A percentile compares a stretch with the other conserved stretches of the same genome.
Conservation (phyloP, 2,113 vertebrate species). For the Melanostigma gelatinosum region DNA sequence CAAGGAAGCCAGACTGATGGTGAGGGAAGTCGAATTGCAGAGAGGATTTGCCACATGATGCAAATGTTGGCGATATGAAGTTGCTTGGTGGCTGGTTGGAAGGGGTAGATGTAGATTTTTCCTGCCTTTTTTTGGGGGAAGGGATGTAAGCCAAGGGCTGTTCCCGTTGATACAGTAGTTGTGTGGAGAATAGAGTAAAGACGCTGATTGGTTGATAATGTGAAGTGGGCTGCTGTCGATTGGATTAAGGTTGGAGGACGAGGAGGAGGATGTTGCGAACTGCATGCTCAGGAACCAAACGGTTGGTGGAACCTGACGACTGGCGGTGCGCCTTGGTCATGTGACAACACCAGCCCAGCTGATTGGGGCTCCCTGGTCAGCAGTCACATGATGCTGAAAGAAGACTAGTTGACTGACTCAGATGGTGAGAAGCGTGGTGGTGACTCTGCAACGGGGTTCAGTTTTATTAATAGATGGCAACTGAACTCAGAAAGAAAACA, state of each 20-base stretch:
- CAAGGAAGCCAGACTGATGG: constrained; percentile 98
- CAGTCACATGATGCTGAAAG: constrained; percentile 99
- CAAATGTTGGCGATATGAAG: constrained; percentile 87
- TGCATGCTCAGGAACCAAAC: constrained; percentile 99
- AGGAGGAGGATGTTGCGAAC: constrained; percentile 93
- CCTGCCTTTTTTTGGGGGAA: constrained; percentile 92
- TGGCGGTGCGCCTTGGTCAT: constrained; percentile 98
- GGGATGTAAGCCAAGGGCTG: constrained; percentile 95
- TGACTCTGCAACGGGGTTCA: constrained; percentile 99
- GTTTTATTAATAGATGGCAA: constrained; percentile 99
- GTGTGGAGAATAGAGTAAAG: constrained; percentile 95
- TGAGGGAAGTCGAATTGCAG: constrained; percentile 99
- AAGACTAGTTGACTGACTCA: constrained; percentile 99
- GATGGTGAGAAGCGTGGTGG: constrained; percentile 99
- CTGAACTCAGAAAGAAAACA: constrained; percentile 90
- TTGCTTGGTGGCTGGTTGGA: constrained; percentile 94
- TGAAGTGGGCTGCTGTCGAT: constrained; percentile 95
- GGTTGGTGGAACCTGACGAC: constrained; percentile 98
- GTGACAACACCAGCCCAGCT: constrained; percentile 99
- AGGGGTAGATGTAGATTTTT: constrained; percentile 91
- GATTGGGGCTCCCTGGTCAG: constrained; percentile 98
- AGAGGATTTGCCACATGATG: constrained; percentile 99
- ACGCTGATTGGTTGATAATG: constrained; percentile 96
- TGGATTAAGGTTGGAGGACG: constrained; percentile 96
- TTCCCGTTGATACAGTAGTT: constrained; percentile 92